A percentile compares a stretch with the other conserved stretches of the same genome.
Conservation (phyloP, 2,113 vertebrate genomes). For the Regulus satrapa region DNA sequence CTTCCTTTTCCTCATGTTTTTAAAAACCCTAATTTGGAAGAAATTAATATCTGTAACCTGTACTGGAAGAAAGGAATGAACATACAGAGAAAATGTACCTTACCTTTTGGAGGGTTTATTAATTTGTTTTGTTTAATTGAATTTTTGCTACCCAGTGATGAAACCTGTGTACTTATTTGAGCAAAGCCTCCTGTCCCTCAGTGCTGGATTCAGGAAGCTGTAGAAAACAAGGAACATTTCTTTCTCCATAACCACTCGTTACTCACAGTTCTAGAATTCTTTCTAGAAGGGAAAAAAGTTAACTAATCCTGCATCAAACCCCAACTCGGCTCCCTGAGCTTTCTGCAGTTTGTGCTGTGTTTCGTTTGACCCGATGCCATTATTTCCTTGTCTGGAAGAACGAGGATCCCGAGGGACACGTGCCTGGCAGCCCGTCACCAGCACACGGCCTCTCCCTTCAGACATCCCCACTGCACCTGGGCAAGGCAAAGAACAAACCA, state of each 20-base stretch:
- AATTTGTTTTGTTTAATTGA: background rate
- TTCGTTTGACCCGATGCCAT: background rate
- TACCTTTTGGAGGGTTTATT: background rate
- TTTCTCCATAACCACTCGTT: fast-evolving
- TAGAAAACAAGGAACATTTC: too few species aligned
- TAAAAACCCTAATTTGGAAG: background rate
- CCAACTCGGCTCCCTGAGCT: background rate
- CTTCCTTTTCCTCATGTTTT: background rate
- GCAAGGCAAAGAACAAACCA: conserved; percentile 72
- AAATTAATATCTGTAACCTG: background rate
- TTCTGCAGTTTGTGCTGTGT: background rate
- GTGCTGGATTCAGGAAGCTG: background rate
- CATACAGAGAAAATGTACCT: fast-evolving
- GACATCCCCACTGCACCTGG: background rate
- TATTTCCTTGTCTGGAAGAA: conserved; percentile 64
- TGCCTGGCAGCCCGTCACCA: background rate
- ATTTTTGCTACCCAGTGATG: background rate
- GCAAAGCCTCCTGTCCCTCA: background rate
- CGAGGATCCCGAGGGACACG: background rate
- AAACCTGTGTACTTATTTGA: background rate
- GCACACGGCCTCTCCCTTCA: background rate
- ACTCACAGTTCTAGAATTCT: background rate
- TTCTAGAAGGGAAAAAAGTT: background rate
- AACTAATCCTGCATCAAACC: background rate
- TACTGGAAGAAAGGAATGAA: background rate